Percentiles rank a stretch among this genome's conserved stretches.
These are phyloP conservation scores for Tuta absoluta DNA, from an alignment of 2,888 invertebrate genomes.

Conservation along the genomic window DNA sequence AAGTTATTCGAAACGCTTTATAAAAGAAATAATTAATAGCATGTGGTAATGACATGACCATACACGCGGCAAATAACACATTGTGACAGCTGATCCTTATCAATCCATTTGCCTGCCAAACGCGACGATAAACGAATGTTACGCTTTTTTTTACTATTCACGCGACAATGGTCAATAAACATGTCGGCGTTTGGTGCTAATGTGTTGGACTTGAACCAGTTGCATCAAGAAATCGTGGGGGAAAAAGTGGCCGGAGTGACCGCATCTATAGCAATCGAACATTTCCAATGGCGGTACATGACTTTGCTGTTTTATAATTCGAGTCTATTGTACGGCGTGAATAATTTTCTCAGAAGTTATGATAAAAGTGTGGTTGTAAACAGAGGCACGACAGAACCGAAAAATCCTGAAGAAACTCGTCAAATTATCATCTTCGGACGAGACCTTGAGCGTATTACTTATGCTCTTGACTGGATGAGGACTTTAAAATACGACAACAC, in stretches of 20 bases:
- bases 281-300: constrained; percentile 59
- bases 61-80: constrained; percentile 1
- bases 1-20: constrained; percentile 1
- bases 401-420: constrained; percentile 38
- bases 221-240: background rate
- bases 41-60: constrained; percentile 1
- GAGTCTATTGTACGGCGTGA: constrained; percentile 47
- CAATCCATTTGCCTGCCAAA: constrained; percentile 24
- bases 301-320: constrained; percentile 62
- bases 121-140: constrained; percentile 10
- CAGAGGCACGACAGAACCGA: constrained; percentile 43
- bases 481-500: constrained; percentile 55
- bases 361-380: constrained; percentile 51
- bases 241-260: constrained; percentile 52
- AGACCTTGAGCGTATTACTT: constrained; percentile 44
- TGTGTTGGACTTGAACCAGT: background rate
- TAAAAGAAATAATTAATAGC: background rate
- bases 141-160: constrained; percentile 5
- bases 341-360: constrained; percentile 53
- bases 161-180: constrained; percentile 1
- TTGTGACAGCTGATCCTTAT: constrained; percentile 24
- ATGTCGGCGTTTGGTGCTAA: constrained; percentile 34
- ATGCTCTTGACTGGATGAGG: constrained; percentile 50
- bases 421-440: constrained; percentile 60
- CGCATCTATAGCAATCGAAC: constrained; percentile 54